phyloP scores from a whole-genome alignment of 2,797 vertebrate species.

The Moxostoma hubbsi region DNA sequence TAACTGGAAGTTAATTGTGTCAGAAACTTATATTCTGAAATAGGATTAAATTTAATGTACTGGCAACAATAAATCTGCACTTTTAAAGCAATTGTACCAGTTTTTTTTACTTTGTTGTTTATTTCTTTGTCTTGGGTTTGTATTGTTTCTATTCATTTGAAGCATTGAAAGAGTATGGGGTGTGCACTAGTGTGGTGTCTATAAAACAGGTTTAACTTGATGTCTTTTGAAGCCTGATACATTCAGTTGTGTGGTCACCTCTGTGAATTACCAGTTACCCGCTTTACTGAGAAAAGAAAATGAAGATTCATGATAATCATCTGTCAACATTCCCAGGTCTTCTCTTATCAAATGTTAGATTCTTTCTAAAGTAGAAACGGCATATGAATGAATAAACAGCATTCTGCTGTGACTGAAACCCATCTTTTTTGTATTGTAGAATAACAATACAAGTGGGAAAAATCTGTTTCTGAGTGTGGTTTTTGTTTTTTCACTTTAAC shows the following conservation, averaged over 20 bases:
- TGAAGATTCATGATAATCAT: background rate
- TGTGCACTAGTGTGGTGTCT: background rate
- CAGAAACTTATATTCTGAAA: no score
- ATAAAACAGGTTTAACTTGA: conserved; percentile 22
- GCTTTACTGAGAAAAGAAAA: background rate
- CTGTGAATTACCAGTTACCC: background rate
- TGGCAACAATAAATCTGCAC: background rate
- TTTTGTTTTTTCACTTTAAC: conserved; percentile 4
- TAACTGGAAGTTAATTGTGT: no score
- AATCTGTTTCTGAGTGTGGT: background rate
- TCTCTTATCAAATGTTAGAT: conserved; percentile 20
- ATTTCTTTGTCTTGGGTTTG: background rate
- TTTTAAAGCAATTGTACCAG: background rate
- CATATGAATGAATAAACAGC: background rate
- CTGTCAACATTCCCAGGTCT: background rate
- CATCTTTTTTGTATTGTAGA: background rate
- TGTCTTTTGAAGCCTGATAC: background rate
- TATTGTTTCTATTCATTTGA: background rate
- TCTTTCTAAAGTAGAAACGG: conserved; percentile 5
- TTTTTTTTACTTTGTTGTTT: conserved; percentile 5
- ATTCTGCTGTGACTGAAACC: background rate
- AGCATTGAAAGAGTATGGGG: background rate
- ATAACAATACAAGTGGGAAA: conserved; percentile 29
- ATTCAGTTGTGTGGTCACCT: background rate
- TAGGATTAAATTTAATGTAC: background rate